Evolutionary conservation across 2,797 vertebrate species (phyloP).

Genomic region (Argentina silus): DNA sequence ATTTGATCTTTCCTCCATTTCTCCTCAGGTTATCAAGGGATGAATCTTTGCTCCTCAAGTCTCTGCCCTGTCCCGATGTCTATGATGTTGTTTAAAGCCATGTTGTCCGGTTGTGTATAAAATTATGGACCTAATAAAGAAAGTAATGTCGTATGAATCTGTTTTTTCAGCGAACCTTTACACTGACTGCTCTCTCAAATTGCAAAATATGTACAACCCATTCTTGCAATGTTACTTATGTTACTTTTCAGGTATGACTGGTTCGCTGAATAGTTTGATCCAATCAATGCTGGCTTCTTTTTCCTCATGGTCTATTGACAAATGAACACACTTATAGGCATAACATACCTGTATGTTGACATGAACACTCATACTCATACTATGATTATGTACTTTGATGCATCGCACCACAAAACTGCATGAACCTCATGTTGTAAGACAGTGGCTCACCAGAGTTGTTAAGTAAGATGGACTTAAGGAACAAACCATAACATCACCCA

Average conservation of each 20-base stretch:
- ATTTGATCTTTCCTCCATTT: slow-evolving; percentile 16
- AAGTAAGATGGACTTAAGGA: neutral
- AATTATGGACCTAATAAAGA: slow-evolving; percentile 78
- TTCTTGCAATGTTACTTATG: neutral
- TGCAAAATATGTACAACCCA: neutral
- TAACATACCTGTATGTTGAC: neutral
- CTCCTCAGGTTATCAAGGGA: slow-evolving; percentile 60
- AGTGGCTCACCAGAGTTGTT: neutral
- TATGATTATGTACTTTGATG: neutral
- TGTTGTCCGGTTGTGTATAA: slow-evolving; percentile 71
- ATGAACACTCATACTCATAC: neutral
- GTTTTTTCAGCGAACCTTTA: no score
- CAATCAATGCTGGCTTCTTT: neutral
- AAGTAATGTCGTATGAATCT: slow-evolving; percentile 44
- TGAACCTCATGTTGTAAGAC: neutral
- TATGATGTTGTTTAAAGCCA: slow-evolving; percentile 69
- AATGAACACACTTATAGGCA: neutral
- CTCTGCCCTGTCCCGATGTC: slow-evolving; percentile 62
- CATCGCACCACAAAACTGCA: neutral
- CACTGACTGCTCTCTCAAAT: neutral
- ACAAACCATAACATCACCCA: neutral
- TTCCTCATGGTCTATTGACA: neutral
- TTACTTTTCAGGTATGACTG: neutral
- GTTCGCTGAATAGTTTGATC: neutral
- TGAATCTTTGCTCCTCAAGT: slow-evolving; percentile 50